phyloP scores from a whole-genome alignment of 2,888 invertebrate genomes.

The Caenorhabditis virilis region DNA sequence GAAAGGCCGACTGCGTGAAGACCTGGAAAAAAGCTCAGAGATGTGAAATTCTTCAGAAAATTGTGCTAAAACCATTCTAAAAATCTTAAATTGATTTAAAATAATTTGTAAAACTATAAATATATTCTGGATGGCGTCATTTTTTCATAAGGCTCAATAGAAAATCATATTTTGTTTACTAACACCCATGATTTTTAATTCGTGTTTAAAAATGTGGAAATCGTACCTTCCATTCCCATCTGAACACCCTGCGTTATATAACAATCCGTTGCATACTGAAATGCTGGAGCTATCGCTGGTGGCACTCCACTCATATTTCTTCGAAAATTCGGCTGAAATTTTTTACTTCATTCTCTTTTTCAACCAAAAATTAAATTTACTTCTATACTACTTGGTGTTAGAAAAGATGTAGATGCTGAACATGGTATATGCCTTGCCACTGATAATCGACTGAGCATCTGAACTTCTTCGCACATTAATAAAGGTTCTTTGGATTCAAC shows the following conservation, averaged over 20 bases:
- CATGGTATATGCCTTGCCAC: conserved; percentile 8
- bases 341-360: too few relatives aligned
- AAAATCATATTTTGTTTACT: too few relatives aligned
- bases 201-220: neutral
- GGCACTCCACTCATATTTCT: conserved; percentile 39
- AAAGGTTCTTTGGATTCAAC: too few relatives aligned
- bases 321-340: conserved; percentile 5
- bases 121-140: too few relatives aligned
- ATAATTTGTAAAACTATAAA: too few relatives aligned
- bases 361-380: too few relatives aligned
- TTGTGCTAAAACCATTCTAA: too few relatives aligned
- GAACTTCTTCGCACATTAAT: too few relatives aligned
- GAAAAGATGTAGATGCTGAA: conserved; percentile 18
- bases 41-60: too few relatives aligned
- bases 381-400: neutral
- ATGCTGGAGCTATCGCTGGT: conserved; percentile 39
- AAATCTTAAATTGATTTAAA: too few relatives aligned
- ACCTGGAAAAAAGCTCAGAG: conserved; percentile 45
- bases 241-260: conserved; percentile 60
- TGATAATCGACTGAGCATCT: conserved; percentile 32
- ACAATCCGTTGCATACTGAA: conserved; percentile 60
- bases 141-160: too few relatives aligned
- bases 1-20: conserved; percentile 54
- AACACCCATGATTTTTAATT: too few relatives aligned
- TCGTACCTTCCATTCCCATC: conserved; percentile 56